Conservation (phyloP, 2,888 invertebrate genomes). For the Protodeltote pygarga region DNA sequence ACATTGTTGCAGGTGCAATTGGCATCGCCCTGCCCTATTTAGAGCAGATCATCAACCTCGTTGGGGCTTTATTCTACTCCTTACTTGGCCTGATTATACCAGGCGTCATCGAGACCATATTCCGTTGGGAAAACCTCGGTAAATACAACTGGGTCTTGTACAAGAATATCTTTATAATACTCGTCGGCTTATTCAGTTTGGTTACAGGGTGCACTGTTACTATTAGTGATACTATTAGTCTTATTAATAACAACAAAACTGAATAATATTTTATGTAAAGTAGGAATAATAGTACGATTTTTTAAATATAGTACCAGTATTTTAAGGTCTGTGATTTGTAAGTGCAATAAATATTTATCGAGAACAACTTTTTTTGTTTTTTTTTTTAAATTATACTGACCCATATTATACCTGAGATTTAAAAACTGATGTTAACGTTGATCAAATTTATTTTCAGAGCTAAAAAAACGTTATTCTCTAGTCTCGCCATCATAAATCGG, state of each 20-base stretch:
- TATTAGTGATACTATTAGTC: slow-evolving; percentile 68
- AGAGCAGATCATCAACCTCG: slow-evolving; percentile 81
- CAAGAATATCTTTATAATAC: slow-evolving; percentile 88
- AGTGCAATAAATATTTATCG: slow-evolving; percentile 27
- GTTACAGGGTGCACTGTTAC: slow-evolving; percentile 87
- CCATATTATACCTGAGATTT: too few relatives aligned
- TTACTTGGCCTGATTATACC: slow-evolving; percentile 92
- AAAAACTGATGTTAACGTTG: too few relatives aligned
- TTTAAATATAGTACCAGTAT: not conserved
- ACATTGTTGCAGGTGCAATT: slow-evolving; percentile 78
- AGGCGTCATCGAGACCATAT: slow-evolving; percentile 91
- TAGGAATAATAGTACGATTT: slow-evolving; percentile 3
- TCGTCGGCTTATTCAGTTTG: slow-evolving; percentile 88
- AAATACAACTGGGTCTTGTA: slow-evolving; percentile 89
- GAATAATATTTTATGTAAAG: slow-evolving; percentile 35
- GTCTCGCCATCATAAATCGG: slow-evolving; percentile 13
- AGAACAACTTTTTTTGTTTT: not conserved
- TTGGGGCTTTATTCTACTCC: slow-evolving; percentile 88
- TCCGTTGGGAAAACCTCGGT: slow-evolving; percentile 90
- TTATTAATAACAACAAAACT: slow-evolving; percentile 81
- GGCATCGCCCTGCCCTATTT: slow-evolving; percentile 89
- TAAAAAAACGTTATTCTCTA: not conserved
- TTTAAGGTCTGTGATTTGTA: slow-evolving; percentile 22
- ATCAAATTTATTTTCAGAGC: not conserved
- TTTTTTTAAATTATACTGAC: not conserved